phyloP scores from a whole-genome alignment of 2,888 invertebrate genomes.

The Maniola hyperantus region DNA sequence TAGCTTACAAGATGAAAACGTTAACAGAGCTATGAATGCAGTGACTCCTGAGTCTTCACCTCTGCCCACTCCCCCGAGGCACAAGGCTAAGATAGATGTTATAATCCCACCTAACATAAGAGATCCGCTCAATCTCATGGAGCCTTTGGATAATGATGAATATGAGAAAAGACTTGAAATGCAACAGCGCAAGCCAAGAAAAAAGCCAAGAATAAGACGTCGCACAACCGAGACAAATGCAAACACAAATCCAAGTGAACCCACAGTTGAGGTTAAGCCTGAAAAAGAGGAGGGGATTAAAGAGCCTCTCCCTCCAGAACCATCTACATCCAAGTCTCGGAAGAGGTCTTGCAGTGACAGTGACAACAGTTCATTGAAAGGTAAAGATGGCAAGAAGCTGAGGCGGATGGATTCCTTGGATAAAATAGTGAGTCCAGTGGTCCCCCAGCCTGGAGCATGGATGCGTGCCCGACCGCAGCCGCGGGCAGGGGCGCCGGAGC shows the following conservation, averaged over 20 bases:
- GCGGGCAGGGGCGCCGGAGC: constrained; percentile 65
- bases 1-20: constrained; percentile 92
- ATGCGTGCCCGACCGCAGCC: constrained; percentile 81
- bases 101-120: constrained; percentile 96
- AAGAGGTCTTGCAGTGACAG: constrained; percentile 82
- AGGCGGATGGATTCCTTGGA: constrained; percentile 89
- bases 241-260: constrained; percentile 33
- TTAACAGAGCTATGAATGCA: constrained; percentile 91
- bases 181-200: constrained; percentile 86
- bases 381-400: constrained; percentile 79
- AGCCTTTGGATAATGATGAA: constrained; percentile 90
- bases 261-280: constrained; percentile 52
- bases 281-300: constrained; percentile 63
- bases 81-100: constrained; percentile 92
- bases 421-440: constrained; percentile 95
- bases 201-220: constrained; percentile 84
- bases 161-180: constrained; percentile 90
- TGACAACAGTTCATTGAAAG: constrained; percentile 80
- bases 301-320: constrained; percentile 67
- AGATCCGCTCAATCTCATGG: constrained; percentile 94
- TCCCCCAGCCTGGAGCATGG: constrained; percentile 94
- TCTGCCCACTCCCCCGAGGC: constrained; percentile 90
- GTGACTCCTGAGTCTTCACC: constrained; percentile 97
- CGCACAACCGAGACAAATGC: constrained; percentile 74
- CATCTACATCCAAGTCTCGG: constrained; percentile 64